A percentile compares a stretch with the other conserved stretches of the same genome.
These are phyloP conservation scores for Xanthorhoe designata DNA, from an alignment of 2,888 invertebrate species.

Conservation along the genomic window DNA sequence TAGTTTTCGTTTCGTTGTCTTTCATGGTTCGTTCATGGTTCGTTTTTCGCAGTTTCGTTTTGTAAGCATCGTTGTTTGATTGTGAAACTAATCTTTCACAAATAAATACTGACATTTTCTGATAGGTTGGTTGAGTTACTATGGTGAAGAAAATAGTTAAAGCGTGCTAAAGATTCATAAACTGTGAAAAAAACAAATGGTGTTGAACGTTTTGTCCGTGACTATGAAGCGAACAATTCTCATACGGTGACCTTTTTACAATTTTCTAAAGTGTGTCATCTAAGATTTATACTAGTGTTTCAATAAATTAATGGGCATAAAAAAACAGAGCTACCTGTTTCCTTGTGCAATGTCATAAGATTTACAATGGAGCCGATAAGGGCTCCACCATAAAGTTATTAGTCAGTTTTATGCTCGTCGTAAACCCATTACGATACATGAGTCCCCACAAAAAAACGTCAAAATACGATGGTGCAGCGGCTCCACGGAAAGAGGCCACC, in stretches of 20 bases:
- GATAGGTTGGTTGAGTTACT: neutral
- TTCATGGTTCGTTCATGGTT: constrained; percentile 56
- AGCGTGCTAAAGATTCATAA: constrained; percentile 23
- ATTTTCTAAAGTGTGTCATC: constrained; percentile 65
- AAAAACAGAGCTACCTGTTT: constrained; percentile 63
- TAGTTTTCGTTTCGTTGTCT: constrained; percentile 58
- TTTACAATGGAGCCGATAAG: constrained; percentile 81
- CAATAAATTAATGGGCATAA: constrained; percentile 54
- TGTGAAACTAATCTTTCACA: constrained; percentile 42
- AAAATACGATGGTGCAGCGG: constrained; percentile 75
- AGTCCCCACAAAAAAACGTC: constrained; percentile 63
- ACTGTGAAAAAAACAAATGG: constrained; percentile 17
- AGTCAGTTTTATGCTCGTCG: constrained; percentile 64
- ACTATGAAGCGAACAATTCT: constrained; percentile 68
- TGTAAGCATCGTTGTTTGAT: constrained; percentile 62
- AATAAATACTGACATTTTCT: constrained; percentile 27
- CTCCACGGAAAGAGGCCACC: constrained; percentile 62
- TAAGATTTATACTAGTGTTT: constrained; percentile 59
- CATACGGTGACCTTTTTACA: constrained; percentile 76
- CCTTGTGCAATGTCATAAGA: constrained; percentile 62
- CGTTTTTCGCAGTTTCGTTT: constrained; percentile 73
- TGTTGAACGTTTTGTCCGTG: constrained; percentile 45
- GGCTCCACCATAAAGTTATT: constrained; percentile 82
- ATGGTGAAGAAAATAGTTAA: constrained; percentile 8
- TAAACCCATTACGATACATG: constrained; percentile 78